Evolutionary conservation across 1,140 invertebrate species (phyloP), one percentile per base, ranked within the genome.

Genomic region (Nebria ingens): DNA sequence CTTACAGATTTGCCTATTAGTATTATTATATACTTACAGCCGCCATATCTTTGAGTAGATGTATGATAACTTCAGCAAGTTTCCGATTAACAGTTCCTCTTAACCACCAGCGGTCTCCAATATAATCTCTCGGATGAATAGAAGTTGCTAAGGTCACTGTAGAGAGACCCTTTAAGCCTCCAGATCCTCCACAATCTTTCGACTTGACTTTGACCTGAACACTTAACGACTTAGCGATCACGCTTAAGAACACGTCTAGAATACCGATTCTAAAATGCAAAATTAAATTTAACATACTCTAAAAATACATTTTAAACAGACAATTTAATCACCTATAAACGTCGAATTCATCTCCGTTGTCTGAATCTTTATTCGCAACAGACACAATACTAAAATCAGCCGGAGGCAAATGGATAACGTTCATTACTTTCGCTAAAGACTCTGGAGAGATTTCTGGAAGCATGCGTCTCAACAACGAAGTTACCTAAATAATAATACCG

Each of bases 1-100:
- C n/a, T n/a, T n/a, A n/a, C n/a, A n/a, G n/a, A n/a, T n/a, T n/a
- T n/a, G n/a, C n/a, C n/a, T n/a, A n/a, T n/a, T n/a, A n/a, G n/a
- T n/a, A n/a, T n/a, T n/a, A n/a, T n/a, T n/a, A n/a, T n/a, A n/a
- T 23, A 73, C 81, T 81, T 76, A 94, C 91, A 62, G 87, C 80
- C 15, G 89, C 85, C 89, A 98, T 92, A 68, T 98, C 93, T 58
- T 87, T 84, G 0, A 98, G 78, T 1, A 98, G 78, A 52, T 82
- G 80, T 21, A 94, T 90, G 21, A 97, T 91, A 49, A 87, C 84
- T 71, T 92, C 86, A 2, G 93, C 89, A 50, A 95, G 79, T 68
- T 91, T 89, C 56, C 84, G 79, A 4, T 84, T 82, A 60, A 92
- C 89, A 49, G 79, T 77, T 0, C 93, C 93, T 59, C 86, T 78